These are phyloP conservation scores for Acinonyx jubatus DNA, from an alignment of 2,113 vertebrate species.

Conservation along the genomic window DNA sequence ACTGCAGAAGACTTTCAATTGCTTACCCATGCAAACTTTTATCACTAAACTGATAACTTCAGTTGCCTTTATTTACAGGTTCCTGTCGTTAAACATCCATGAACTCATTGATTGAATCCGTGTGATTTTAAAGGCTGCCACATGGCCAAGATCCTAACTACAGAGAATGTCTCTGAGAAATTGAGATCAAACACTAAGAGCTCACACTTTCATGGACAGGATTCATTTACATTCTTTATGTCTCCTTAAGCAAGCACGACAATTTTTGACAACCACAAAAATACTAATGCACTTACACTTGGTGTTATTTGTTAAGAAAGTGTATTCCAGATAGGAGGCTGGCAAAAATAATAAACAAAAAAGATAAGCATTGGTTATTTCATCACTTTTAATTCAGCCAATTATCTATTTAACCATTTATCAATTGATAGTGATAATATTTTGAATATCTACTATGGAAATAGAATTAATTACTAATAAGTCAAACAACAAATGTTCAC, in stretches of 20 bases:
- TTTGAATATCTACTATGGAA: background rate
- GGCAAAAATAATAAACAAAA: background rate
- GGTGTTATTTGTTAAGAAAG: background rate
- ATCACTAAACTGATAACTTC: background rate
- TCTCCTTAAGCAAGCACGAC: background rate
- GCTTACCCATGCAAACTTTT: background rate
- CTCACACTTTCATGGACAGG: background rate
- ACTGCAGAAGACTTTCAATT: background rate
- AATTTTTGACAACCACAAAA: background rate
- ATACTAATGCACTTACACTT: background rate
- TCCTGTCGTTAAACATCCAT: slow-evolving; percentile 23
- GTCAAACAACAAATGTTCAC: background rate
- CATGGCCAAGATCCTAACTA: background rate
- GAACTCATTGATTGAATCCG: slow-evolving; percentile 17
- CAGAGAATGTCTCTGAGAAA: background rate
- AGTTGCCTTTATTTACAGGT: background rate
- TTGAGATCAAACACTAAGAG: slow-evolving; percentile 8
- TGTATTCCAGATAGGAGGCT: background rate
- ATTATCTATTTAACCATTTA: background rate
- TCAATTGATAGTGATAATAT: background rate
- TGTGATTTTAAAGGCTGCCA: background rate
- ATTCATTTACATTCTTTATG: background rate
- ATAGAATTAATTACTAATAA: background rate
- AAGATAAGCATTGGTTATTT: background rate
- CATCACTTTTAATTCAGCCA: background rate